These are phyloP conservation scores for Hyperoplus lanceolatus DNA, from an alignment of 2,797 vertebrate species.

Conservation along the genomic window DNA sequence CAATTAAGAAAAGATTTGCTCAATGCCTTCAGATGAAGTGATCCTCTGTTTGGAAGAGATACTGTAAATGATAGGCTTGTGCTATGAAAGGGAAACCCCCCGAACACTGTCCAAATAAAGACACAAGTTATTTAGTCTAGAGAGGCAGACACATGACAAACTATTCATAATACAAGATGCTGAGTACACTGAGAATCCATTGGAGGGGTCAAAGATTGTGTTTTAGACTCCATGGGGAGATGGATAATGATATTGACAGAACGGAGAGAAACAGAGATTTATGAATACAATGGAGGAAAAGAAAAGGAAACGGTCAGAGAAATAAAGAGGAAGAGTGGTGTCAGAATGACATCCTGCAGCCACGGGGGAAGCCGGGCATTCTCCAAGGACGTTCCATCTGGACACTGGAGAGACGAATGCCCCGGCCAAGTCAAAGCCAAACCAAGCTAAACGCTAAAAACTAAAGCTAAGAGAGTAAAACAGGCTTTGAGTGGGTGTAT, in stretches of 20 bases:
- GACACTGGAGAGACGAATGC: slow-evolving; percentile 31
- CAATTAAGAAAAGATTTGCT: slow-evolving; percentile 28
- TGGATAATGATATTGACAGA: not conserved
- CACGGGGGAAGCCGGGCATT: slow-evolving; percentile 16
- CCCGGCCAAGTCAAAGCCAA: slow-evolving; percentile 19
- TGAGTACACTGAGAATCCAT: not conserved
- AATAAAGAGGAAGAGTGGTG: slow-evolving; percentile 38
- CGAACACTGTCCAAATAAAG: slow-evolving; percentile 14
- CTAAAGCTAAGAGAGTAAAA: slow-evolving; percentile 33
- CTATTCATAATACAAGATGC: not conserved
- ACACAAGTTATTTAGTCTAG: slow-evolving; percentile 29
- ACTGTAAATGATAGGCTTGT: slow-evolving; percentile 4
- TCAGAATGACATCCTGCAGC: slow-evolving; percentile 66
- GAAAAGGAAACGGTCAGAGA: slow-evolving; percentile 13
- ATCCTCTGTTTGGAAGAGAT: slow-evolving; percentile 44
- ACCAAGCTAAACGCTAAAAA: slow-evolving; percentile 1
- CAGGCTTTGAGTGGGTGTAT: slow-evolving; percentile 1
- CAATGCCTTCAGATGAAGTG: slow-evolving; percentile 31
- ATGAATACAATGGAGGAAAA: slow-evolving; percentile 2
- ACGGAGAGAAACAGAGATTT: not conserved
- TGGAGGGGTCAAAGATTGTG: not conserved
- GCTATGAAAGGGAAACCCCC: slow-evolving; percentile 20
- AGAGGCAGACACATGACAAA: slow-evolving; percentile 43
- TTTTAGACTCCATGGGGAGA: not conserved
- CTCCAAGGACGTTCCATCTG: slow-evolving; percentile 29